Percentiles rank a stretch among this genome's conserved stretches.
These are phyloP conservation scores for Cotesia glomerata DNA, from an alignment of 1,140 invertebrate species.

Conservation along the genomic window DNA sequence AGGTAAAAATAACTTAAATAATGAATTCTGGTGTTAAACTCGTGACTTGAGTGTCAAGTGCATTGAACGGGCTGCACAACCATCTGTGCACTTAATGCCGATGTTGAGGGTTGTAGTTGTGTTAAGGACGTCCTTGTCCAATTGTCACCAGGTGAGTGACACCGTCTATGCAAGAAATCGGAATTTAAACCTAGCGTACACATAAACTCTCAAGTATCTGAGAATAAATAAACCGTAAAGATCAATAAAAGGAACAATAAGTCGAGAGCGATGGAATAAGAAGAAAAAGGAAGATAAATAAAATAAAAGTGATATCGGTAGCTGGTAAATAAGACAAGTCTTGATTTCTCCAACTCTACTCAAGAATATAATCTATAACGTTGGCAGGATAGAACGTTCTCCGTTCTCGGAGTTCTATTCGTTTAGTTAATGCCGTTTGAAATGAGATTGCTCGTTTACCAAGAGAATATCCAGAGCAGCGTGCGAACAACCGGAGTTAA, in stretches of 20 bases:
- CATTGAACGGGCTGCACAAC: neutral
- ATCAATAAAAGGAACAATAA: neutral
- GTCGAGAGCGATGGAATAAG: too few relatives aligned
- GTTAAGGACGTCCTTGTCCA: constrained; percentile 19
- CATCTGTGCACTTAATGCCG: neutral
- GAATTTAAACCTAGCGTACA: neutral
- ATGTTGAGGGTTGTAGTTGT: neutral
- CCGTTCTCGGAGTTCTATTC: neutral
- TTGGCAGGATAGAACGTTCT: neutral
- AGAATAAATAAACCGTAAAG: neutral
- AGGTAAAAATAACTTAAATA: neutral
- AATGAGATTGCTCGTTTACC: constrained; percentile 14
- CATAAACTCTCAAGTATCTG: neutral
- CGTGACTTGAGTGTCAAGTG: constrained; percentile 3
- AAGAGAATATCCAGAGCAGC: neutral
- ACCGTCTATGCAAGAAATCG: constrained; percentile 7
- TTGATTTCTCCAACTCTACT: constrained; percentile 2
- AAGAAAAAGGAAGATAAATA: too few relatives aligned
- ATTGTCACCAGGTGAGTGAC: constrained; percentile 27
- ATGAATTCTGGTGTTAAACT: neutral
- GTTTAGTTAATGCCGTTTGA: neutral
- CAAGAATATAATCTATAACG: constrained; percentile 21
- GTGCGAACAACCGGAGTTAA: constrained; percentile 10
- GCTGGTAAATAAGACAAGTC: neutral
- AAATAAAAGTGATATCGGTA: neutral